A percentile compares a stretch with the other conserved stretches of the same genome.
These are phyloP conservation scores for Caenorhabditis doughertyi DNA, from an alignment of 2,888 invertebrate genomes.

Conservation along the genomic window DNA sequence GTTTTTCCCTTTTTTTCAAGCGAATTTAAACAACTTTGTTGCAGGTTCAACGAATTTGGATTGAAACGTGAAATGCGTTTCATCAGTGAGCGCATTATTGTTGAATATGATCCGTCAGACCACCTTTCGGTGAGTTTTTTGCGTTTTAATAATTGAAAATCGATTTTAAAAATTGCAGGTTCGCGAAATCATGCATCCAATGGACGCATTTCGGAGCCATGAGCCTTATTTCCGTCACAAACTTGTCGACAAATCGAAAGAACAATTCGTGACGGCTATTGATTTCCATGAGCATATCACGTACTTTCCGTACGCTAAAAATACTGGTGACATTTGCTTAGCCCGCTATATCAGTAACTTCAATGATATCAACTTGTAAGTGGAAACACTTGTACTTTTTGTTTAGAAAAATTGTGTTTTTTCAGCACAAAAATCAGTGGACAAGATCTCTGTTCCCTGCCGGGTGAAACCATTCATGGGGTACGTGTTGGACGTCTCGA, in stretches of 20 bases:
- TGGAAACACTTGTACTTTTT: background rate
- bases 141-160: background rate
- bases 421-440: constrained; percentile 59
- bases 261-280: constrained; percentile 55
- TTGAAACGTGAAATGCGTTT: constrained; percentile 50
- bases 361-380: constrained; percentile 62
- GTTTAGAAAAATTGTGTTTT: background rate
- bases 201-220: constrained; percentile 30
- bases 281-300: constrained; percentile 61
- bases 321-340: constrained; percentile 49
- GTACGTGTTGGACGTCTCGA: constrained; percentile 46
- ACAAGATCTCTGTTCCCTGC: constrained; percentile 44
- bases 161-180: background rate
- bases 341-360: constrained; percentile 61
- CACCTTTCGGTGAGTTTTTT: constrained; percentile 47
- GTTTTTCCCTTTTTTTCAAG: background rate
- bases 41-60: constrained; percentile 51
- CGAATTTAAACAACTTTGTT: background rate
- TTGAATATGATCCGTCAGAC: constrained; percentile 56
- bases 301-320: constrained; percentile 60
- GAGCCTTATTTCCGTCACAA: constrained; percentile 49
- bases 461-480: constrained; percentile 42
- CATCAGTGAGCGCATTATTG: constrained; percentile 60
- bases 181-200: constrained; percentile 53
- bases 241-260: constrained; percentile 26